phyloP scores from a whole-genome alignment of 2,113 vertebrate species.

The Xyliphius kryptos region DNA sequence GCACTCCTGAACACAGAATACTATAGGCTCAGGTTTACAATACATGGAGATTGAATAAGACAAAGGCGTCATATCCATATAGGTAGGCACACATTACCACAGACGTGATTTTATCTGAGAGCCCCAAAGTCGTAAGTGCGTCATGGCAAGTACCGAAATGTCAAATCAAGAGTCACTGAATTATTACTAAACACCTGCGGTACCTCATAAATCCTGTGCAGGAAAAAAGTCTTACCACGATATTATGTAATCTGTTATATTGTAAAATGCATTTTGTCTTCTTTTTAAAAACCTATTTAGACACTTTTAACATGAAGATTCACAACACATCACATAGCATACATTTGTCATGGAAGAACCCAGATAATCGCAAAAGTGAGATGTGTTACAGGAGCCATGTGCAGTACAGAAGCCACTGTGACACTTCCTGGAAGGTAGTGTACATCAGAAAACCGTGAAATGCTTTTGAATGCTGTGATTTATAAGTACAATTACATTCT shows the following conservation, averaged over 20 bases:
- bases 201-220: slow-evolving; percentile 21
- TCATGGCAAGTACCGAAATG: slow-evolving; percentile 9
- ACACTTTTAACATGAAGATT: slow-evolving; percentile 28
- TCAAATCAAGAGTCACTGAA: slow-evolving; percentile 26
- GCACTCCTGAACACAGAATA: background rate
- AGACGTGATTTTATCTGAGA: too few relatives aligned
- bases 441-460: slow-evolving; percentile 6
- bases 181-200: background rate
- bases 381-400: slow-evolving; percentile 31
- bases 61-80: background rate
- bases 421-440: slow-evolving; percentile 40
- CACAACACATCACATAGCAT: slow-evolving; percentile 8
- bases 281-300: background rate
- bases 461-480: background rate
- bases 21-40: slow-evolving; percentile 2
- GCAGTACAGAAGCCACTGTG: slow-evolving; percentile 39
- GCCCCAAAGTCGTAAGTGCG: background rate
- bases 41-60: background rate
- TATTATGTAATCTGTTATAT: too few relatives aligned
- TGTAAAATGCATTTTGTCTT: background rate
- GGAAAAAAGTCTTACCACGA: too few relatives aligned
- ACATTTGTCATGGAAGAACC: slow-evolving; percentile 17
- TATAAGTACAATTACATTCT: background rate
- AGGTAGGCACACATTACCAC: background rate
- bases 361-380: fast-evolving